phyloP scores from a whole-genome alignment of 2,113 vertebrate genomes.

The Rhabdornis inornatus region DNA sequence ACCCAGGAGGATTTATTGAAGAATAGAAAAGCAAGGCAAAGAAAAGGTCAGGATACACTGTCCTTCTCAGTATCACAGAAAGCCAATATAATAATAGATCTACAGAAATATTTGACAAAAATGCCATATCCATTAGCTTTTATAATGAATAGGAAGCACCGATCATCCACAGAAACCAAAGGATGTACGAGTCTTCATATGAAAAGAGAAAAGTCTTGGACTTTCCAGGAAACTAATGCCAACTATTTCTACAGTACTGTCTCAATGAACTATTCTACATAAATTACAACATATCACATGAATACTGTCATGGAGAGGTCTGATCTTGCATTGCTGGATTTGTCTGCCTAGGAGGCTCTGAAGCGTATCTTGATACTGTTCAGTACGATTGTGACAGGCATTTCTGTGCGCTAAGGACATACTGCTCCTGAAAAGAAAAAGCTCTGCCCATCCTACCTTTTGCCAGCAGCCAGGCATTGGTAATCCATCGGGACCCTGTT shows the following conservation, averaged over 20 bases:
- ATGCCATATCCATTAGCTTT: neutral
- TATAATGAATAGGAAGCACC: neutral
- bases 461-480: slow-evolving; percentile 99
- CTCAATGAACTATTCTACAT: neutral
- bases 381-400: neutral
- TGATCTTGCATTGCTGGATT: neutral
- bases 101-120: neutral
- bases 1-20: neutral
- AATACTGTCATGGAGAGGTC: neutral
- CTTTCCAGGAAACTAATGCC: neutral
- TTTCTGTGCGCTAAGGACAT: neutral
- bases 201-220: neutral
- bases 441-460: slow-evolving; percentile 81
- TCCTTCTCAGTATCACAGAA: neutral
- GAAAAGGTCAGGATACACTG: neutral
- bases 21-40: neutral
- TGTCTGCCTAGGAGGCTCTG: neutral
- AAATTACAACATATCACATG: neutral
- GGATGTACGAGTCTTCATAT: neutral
- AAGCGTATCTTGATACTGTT: neutral
- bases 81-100: neutral
- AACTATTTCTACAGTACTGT: neutral
- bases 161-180: neutral
- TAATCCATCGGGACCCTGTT: slow-evolving; percentile 96
- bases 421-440: neutral